These are phyloP conservation scores for Petrolisthes cinctipes DNA, from an alignment of 2,888 invertebrate species.

Conservation along the genomic window DNA sequence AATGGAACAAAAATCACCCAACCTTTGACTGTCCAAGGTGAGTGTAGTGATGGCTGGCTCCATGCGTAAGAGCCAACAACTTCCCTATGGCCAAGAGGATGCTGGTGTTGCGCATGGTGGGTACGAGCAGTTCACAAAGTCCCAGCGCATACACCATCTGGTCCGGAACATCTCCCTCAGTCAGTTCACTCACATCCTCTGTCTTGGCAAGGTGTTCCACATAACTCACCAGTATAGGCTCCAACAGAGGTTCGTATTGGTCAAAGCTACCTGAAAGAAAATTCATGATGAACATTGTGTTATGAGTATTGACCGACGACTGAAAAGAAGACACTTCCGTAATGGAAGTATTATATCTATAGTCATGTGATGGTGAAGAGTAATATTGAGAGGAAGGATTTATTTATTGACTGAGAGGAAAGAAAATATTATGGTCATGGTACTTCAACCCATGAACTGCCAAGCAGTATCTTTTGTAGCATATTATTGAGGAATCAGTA, in stretches of 20 bases:
- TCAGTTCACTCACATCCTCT: conserved; percentile 44
- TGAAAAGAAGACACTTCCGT: no score
- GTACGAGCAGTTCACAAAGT: conserved; percentile 47
- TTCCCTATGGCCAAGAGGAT: conserved; percentile 49
- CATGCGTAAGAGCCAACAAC: conserved; percentile 55
- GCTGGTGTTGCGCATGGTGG: conserved; percentile 50
- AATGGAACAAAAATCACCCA: not conserved
- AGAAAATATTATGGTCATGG: no score
- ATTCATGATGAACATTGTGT: not conserved
- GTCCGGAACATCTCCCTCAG: conserved; percentile 37
- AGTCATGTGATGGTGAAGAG: no score
- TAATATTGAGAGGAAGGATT: no score
- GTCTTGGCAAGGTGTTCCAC: conserved; percentile 55
- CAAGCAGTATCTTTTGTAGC: no score
- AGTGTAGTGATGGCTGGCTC: conserved; percentile 44
- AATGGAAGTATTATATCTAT: no score
- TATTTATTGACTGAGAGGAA: no score
- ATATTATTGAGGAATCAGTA: no score
- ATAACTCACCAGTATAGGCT: conserved; percentile 45
- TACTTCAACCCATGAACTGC: no score
- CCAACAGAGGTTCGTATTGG: conserved; percentile 52
- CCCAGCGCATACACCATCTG: conserved; percentile 45
- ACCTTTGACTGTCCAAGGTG: not conserved
- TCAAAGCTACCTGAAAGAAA: conserved; percentile 52
- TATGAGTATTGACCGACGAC: no score